phyloP scores from a whole-genome alignment of 1,140 invertebrate species.

The Drosophila melanica region DNA sequence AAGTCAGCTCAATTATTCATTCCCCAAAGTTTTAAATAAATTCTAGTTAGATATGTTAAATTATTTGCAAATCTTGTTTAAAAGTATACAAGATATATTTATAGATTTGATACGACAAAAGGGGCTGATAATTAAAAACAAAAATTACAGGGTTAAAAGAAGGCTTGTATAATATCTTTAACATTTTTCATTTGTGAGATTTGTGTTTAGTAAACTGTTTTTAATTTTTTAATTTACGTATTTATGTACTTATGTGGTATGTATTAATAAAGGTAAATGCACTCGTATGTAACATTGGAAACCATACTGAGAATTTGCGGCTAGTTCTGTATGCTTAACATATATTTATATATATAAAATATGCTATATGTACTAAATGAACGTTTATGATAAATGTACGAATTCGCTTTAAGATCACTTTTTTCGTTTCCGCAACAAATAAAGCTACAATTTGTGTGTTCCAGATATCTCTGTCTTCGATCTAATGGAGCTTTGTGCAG shows the following conservation, averaged over 20 bases:
- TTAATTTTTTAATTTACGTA: constrained; percentile 24
- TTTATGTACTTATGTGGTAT: constrained; percentile 30
- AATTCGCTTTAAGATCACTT: constrained; percentile 44
- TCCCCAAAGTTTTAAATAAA: too few species aligned
- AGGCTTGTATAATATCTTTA: constrained; percentile 33
- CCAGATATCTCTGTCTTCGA: constrained; percentile 1
- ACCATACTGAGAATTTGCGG: constrained; percentile 44
- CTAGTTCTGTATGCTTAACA: constrained; percentile 27
- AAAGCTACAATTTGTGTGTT: constrained; percentile 26
- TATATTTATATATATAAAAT: constrained; percentile 25
- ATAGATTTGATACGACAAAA: too few species aligned
- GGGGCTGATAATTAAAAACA: neutral
- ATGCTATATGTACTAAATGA: constrained; percentile 32
- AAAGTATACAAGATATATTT: neutral
- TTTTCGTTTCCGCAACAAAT: constrained; percentile 36
- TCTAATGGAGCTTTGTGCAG: constrained; percentile 46
- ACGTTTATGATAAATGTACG: constrained; percentile 30
- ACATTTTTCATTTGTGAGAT: constrained; percentile 21
- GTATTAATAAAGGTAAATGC: constrained; percentile 47
- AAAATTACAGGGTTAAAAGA: constrained; percentile 4
- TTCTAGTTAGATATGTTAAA: too few species aligned
- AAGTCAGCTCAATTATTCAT: neutral
- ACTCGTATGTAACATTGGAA: constrained; percentile 42
- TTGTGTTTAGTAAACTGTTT: constrained; percentile 34
- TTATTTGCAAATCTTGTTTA: neutral